Conservation (phyloP, 2,888 invertebrate genomes). For the Serripes groenlandicus region DNA sequence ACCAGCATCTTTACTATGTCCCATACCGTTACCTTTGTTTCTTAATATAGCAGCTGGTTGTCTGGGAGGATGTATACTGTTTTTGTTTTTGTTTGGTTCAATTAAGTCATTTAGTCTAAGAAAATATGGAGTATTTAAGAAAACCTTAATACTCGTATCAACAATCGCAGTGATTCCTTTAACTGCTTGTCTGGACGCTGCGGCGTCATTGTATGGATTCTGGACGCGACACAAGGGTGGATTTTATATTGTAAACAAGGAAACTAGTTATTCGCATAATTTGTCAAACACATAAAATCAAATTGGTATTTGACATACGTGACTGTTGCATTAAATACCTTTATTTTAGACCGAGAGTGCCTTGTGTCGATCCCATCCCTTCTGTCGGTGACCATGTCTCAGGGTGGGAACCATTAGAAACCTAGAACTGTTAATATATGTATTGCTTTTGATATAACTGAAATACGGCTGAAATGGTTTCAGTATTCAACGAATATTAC, state of each 20-base stretch:
- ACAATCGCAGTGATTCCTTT: conserved; percentile 63
- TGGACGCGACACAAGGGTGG: conserved; percentile 58
- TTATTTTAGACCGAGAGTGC: no score
- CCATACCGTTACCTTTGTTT: conserved; percentile 62
- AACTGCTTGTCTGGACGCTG: conserved; percentile 64
- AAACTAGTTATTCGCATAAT: conserved; percentile 25
- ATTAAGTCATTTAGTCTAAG: conserved; percentile 68
- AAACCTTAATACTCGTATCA: conserved; percentile 53
- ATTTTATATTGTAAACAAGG: conserved; percentile 68
- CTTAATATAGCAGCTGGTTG: conserved; percentile 64
- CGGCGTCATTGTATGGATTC: conserved; percentile 64
- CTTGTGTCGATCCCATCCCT: no score
- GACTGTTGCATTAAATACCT: no score
- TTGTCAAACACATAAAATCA: no score
- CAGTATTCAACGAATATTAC: no score
- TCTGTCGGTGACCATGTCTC: no score
- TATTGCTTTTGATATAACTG: no score
- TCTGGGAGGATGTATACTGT: conserved; percentile 65
- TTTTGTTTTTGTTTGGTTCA: conserved; percentile 68
- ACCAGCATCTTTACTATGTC: conserved; percentile 61
- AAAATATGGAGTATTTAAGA: conserved; percentile 57
- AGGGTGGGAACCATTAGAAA: no score
- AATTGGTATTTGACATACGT: no score
- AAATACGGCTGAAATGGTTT: no score
- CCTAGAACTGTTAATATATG: no score